These are phyloP conservation scores for Cinara cedri DNA, from an alignment of 2,888 invertebrate species.

Conservation along the genomic window DNA sequence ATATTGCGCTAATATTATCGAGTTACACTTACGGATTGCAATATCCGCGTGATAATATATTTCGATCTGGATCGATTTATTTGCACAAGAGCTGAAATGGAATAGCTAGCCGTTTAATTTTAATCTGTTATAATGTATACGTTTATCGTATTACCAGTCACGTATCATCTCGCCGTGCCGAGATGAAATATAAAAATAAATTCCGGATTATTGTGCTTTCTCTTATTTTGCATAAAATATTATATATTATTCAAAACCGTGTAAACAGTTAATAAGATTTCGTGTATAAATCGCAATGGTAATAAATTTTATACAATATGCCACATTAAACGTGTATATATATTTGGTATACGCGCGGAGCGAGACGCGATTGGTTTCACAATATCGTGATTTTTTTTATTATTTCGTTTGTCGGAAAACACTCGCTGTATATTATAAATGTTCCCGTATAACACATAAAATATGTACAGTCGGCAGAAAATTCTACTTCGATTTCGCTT, in stretches of 20 bases:
- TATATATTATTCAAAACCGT: not conserved
- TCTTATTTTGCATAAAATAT: not conserved
- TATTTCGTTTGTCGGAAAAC: not conserved
- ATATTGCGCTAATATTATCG: no score
- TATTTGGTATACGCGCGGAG: no score
- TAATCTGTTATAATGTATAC: no score
- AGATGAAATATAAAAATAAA: not conserved
- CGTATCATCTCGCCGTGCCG: no score
- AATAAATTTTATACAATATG: conserved; percentile 1
- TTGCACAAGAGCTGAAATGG: no score
- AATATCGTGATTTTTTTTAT: conserved; percentile 14
- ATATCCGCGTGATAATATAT: no score
- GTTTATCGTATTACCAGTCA: not conserved
- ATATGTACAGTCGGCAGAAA: not conserved
- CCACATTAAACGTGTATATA: no score
- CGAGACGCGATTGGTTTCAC: not conserved
- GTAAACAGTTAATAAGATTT: conserved; percentile 19
- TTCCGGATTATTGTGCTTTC: not conserved
- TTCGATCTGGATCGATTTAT: no score
- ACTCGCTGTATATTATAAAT: not conserved
- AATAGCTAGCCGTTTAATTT: not conserved
- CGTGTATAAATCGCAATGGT: conserved; percentile 5
- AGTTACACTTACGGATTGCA: no score
- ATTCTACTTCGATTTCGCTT: conserved; percentile 1
- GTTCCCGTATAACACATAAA: not conserved